phyloP scores from a whole-genome alignment of 2,113 vertebrate genomes.

The Callipepla californica region DNA sequence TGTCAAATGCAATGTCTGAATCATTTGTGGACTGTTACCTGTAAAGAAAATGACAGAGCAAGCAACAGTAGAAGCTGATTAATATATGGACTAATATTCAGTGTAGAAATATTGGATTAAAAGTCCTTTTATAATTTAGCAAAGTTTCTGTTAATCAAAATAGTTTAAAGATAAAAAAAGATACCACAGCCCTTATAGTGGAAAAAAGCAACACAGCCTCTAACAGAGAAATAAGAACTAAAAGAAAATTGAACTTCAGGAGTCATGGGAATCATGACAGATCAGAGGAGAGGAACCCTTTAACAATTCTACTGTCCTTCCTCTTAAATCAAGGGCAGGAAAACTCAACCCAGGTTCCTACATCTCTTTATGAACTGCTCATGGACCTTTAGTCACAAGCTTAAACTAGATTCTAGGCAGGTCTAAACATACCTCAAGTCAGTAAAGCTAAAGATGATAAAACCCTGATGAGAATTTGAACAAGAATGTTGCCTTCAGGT shows the following conservation, averaged over 20 bases:
- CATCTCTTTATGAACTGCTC: not conserved
- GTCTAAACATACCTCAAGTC: not conserved
- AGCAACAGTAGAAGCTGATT: not conserved
- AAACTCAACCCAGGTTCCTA: not conserved
- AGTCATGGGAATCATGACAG: not conserved
- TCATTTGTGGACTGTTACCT: not conserved
- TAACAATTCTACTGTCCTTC: not conserved
- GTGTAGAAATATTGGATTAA: not conserved
- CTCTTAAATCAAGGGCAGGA: not conserved
- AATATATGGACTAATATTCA: not conserved
- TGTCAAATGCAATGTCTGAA: not conserved
- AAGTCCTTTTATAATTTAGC: not conserved
- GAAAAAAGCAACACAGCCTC: not conserved
- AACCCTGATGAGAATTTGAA: not conserved
- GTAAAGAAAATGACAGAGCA: not conserved
- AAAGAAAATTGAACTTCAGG: not conserved
- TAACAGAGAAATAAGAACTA: not conserved
- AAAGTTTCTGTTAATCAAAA: not conserved
- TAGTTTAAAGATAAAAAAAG: not conserved
- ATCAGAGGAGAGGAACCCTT: not conserved
- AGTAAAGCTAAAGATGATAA: not conserved
- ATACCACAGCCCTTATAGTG: accelerated
- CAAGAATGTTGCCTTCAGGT: not conserved
- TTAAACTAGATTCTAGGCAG: not conserved
- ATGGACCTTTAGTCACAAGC: not conserved